Evolutionary conservation across 53 echinoderm and acorn worm species (phyloP), one percentile per base, ranked within the genome.

Genomic region (Apostichopus leukothele): DNA sequence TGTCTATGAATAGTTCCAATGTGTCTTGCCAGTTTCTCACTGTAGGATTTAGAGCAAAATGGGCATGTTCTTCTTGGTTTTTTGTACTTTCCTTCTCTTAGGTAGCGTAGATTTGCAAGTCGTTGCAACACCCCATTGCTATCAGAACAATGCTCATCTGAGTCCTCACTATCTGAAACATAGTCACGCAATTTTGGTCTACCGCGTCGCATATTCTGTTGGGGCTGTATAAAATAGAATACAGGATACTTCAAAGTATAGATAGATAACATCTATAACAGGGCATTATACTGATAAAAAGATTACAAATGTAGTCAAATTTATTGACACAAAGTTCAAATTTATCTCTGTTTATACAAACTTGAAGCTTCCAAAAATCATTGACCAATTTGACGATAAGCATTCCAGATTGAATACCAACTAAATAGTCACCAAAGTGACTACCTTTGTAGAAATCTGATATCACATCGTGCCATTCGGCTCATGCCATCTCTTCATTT

Each of bases 11-110:
- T 89, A n/a, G 20, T 85, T 74, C 52, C 75, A 8, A 93, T 93
- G 87, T 93, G 91, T 89, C 93, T 86, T 27, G 93, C 51, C 23
- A 93, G 88, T 75, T 90, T 93, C 61, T 93, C 93, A 23, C 60
- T 61, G 61, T 55, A 93, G 60, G 83, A 71, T 50, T 81, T 88
- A 18, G 51, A 63, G 55, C 91, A 93, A 79, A 88, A 93, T 5
- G 88, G 90, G 76, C 93, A 93, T 83, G 75, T 27, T 75, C 87
- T 66, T 67, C 25, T 61, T 9, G 87, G 92, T 51, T 79, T 79
- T 53, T 53, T 79, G 39, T 51, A 76, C 4, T 10, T 22, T 27
- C 25, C 16, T 23, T 9, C 50, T 66, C 76, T 76, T 12, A 11
- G 39, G 76, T 11, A 76, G 7, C 76, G 9, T 5, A 76, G 14